These are phyloP conservation scores for Diplodus sargus DNA, from an alignment of 2,797 vertebrate genomes.

Conservation along the genomic window DNA sequence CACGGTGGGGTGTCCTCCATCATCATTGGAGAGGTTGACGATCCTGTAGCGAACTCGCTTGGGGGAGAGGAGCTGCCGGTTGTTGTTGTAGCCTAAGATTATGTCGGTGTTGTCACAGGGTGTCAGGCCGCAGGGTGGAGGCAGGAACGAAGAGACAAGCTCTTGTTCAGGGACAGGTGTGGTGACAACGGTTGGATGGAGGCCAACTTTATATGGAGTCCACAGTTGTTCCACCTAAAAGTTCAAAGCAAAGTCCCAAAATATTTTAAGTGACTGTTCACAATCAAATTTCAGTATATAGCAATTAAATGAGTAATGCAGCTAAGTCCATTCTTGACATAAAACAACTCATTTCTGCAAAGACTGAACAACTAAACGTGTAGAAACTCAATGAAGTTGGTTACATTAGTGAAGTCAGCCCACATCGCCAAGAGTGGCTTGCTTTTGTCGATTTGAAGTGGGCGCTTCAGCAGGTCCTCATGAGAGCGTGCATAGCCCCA, in stretches of 20 bases:
- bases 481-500: conserved; percentile 87
- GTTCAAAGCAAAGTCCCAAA: conserved; percentile 13
- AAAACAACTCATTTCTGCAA: background rate
- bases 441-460: conserved; percentile 46
- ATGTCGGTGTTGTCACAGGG: conserved; percentile 92
- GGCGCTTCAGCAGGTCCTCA: conserved; percentile 79
- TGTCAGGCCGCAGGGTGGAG: conserved; percentile 91
- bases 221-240: conserved; percentile 83
- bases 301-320: background rate
- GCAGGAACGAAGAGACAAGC: conserved; percentile 84
- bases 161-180: conserved; percentile 81
- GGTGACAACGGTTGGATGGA: conserved; percentile 82
- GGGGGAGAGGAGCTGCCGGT: conserved; percentile 87
- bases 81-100: conserved; percentile 89
- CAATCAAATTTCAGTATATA: background rate
- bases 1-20: conserved; percentile 88
- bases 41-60: conserved; percentile 91
- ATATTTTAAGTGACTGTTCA: background rate
- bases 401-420: conserved; percentile 84
- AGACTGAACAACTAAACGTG: background rate
- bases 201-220: conserved; percentile 85
- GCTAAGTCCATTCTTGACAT: background rate
- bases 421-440: conserved; percentile 78
- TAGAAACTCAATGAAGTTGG: conserved; percentile 4
- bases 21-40: conserved; percentile 90